phyloP scores from a whole-genome alignment of 2,888 invertebrate genomes.

The Macaria liturata region DNA sequence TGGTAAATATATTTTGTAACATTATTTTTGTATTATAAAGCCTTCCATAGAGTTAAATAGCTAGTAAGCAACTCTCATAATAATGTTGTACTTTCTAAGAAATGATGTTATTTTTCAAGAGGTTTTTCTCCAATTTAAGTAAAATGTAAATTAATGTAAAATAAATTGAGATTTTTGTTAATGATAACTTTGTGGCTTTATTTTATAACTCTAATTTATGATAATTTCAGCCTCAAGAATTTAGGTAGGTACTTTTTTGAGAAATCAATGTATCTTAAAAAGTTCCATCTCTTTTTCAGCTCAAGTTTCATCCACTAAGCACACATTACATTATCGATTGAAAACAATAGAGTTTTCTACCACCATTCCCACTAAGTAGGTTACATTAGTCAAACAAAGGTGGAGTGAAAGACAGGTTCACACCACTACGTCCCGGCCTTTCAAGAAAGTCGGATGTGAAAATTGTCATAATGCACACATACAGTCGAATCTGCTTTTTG shows the following conservation, averaged over 20 bases:
- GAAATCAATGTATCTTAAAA: no score
- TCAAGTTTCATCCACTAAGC: no score
- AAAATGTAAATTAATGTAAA: conserved; percentile 81
- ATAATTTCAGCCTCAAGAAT: conserved; percentile 9
- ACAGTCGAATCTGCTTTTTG: conserved; percentile 66
- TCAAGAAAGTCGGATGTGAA: conserved; percentile 83
- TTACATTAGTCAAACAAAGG: conserved; percentile 71
- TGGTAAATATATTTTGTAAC: conserved; percentile 57
- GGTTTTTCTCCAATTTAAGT: conserved; percentile 64
- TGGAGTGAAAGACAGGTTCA: conserved; percentile 61
- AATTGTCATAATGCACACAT: conserved; percentile 73
- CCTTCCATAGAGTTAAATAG: conserved; percentile 47
- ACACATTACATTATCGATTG: not conserved
- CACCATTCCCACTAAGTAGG: conserved; percentile 41
- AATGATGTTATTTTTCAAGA: conserved; percentile 74
- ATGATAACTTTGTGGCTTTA: conserved; percentile 47
- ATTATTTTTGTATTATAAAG: conserved; percentile 63
- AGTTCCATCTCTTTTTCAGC: no score
- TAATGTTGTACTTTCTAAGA: conserved; percentile 53
- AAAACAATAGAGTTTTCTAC: conserved; percentile 40
- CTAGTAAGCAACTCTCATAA: conserved; percentile 42
- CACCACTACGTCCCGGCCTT: conserved; percentile 53
- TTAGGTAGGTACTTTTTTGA: not conserved
- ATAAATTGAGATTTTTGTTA: conserved; percentile 82
- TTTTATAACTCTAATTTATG: conserved; percentile 17